Conservation (phyloP, 1,140 invertebrate species). For the Zaprionus inermis region DNA sequence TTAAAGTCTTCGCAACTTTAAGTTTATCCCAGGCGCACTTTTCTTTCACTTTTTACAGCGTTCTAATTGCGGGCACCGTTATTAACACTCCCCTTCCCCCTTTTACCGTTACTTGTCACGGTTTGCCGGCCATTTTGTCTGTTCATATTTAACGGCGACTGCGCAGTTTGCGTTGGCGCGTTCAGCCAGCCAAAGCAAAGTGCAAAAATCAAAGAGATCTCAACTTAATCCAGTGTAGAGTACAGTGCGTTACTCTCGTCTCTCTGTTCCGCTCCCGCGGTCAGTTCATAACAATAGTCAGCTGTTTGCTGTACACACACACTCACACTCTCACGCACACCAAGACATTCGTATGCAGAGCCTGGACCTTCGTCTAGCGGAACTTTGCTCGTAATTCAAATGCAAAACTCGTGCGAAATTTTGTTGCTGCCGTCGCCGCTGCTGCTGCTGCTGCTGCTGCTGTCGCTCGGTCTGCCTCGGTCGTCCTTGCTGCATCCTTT, state of each 20-base stretch:
- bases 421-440: constrained; percentile 48
- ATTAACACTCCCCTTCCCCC: background rate
- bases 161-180: constrained; percentile 32
- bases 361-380: constrained; percentile 31
- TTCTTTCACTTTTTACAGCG: background rate
- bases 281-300: constrained; percentile 74
- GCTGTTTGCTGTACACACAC: constrained; percentile 56
- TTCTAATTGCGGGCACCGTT: background rate
- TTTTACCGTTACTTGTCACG: background rate
- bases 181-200: background rate
- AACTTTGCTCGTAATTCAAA: constrained; percentile 78
- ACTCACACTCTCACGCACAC: constrained; percentile 19
- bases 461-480: constrained; percentile 36
- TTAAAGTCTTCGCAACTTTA: constrained; percentile 66
- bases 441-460: constrained; percentile 16
- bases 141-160: constrained; percentile 42
- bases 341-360: constrained; percentile 15
- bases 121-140: background rate
- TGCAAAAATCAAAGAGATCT: constrained; percentile 17
- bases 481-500: constrained; percentile 71
- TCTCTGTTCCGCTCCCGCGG: background rate
- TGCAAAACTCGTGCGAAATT: constrained; percentile 82
- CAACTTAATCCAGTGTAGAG: background rate
- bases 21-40: too few relatives aligned
- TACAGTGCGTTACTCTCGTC: background rate